Conservation (phyloP, 2,797 vertebrate genomes). For the Gymnoscopelus microlampas region DNA sequence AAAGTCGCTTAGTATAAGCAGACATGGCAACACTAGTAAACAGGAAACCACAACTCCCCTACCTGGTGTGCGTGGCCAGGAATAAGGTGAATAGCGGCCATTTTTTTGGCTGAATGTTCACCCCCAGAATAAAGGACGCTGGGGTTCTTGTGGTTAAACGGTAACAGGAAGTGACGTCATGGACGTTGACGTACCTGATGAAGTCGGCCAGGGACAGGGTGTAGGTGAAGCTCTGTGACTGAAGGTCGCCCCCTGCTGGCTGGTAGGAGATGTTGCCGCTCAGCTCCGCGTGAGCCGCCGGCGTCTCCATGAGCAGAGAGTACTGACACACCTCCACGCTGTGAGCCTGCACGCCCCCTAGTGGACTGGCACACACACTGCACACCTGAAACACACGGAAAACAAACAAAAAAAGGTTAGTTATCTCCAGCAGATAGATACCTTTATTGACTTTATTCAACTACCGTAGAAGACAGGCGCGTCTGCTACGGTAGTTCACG, state of each 20-base stretch:
- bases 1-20: background rate
- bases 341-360: constrained; percentile 67
- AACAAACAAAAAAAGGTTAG: background rate
- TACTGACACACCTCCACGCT: constrained; percentile 79
- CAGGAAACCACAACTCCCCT: too few species aligned
- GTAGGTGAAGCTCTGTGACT: constrained; percentile 80
- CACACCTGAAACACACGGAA: constrained; percentile 74
- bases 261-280: constrained; percentile 79
- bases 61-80: too few species aligned
- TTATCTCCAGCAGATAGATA: background rate
- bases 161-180: too few species aligned
- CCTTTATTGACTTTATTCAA: too few species aligned
- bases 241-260: constrained; percentile 60
- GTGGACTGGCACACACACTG: constrained; percentile 69
- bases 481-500: too few species aligned
- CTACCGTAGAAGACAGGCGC: too few species aligned
- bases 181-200: constrained; percentile 85
- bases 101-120: too few species aligned
- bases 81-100: too few species aligned
- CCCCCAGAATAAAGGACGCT: too few species aligned
- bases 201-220: constrained; percentile 88
- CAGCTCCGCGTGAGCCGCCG: constrained; percentile 80
- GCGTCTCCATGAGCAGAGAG: constrained; percentile 79
- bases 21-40: background rate
- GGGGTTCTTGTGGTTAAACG: too few species aligned